Conservation (phyloP, 2,888 invertebrate species). For the Pharmacophagus antenor region DNA sequence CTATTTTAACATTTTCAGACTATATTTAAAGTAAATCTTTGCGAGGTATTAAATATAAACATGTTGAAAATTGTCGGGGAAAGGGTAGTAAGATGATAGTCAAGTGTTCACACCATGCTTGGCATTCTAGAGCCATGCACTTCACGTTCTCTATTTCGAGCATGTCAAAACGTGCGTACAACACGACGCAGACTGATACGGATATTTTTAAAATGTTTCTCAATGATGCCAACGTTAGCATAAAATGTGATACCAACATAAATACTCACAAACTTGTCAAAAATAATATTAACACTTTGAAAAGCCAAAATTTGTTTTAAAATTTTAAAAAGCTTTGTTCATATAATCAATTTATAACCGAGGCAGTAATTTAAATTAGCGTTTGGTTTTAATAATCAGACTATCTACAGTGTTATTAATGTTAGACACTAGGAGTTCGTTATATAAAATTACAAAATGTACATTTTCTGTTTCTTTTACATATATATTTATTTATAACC, state of each 20-base stretch:
- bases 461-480: no score
- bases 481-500: no score
- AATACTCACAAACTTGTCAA: no score
- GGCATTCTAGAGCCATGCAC: conserved; percentile 26
- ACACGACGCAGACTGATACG: conserved; percentile 10
- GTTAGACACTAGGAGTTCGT: no score
- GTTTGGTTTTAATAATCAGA: no score
- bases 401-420: no score
- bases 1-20: conserved; percentile 10
- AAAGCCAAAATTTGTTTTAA: no score
- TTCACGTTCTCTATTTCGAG: conserved; percentile 22
- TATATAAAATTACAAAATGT: no score
- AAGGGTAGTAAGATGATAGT: conserved; percentile 28
- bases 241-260: not conserved
- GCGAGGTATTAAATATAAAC: conserved; percentile 22
- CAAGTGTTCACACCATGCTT: conserved; percentile 28
- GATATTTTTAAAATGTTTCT: not conserved
- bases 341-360: no score
- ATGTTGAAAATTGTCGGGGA: conserved; percentile 12
- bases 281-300: no score
- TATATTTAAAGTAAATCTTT: conserved; percentile 14
- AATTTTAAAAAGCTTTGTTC: no score
- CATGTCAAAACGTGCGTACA: conserved; percentile 23
- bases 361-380: no score
- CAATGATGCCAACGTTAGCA: not conserved